Base-by-base conservation (phyloP, 2,797 vertebrate species). In the Parauchenoglanis punctatus region DNA sequence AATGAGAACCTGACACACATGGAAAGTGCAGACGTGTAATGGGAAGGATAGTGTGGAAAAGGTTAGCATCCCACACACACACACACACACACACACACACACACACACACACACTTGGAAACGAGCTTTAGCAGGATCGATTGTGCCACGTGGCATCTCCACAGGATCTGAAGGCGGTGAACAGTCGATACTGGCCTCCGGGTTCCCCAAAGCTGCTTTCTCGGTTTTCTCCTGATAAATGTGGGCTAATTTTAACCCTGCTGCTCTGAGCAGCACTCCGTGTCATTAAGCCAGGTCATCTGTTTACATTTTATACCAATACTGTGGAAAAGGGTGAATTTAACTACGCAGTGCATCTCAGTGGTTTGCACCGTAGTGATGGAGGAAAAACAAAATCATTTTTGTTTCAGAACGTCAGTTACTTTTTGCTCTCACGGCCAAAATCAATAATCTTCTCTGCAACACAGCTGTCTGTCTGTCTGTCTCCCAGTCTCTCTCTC, bases 121-220 rank as follows among this genome's bases (percentile, higher is more conserved):
- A 46, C 17, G 15, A 77, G 75, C 75, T 56, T 77, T 31, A 28
- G 46, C 75, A 56, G 54, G 28, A 78, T 58, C 54, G n/a, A 78
- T 78, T 20, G 49, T 35, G 75, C 49, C 75, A 54, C 75, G 49
- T 77, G 75, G 75, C 49, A 56, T 31, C 75, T 56, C 75, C 75
- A 77, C 75, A 77, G 52, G 54, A 58, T 58, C 52, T 35, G 28
- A 31, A 35, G 31, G 52, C n/a, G 8, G 1, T 35, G 76, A 58
- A 31, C 18, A 58, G 52, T 35, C 76, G 17, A 58, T 78, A 11
- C 58, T 7, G 52, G 4, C 52, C 76, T 35, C n/a, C 49, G 17
- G 75, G 75, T 77, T 77, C 7, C 23, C 75, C 7, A 1, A 54
- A 8, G 49, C n/a, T 54, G n/a, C 52, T 20, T 35, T 31, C 28